A percentile compares a stretch with the other conserved stretches of the same genome.
phyloP scores from a whole-genome alignment of 2,797 vertebrate genomes.

The Sphaeramia orbicularis region DNA sequence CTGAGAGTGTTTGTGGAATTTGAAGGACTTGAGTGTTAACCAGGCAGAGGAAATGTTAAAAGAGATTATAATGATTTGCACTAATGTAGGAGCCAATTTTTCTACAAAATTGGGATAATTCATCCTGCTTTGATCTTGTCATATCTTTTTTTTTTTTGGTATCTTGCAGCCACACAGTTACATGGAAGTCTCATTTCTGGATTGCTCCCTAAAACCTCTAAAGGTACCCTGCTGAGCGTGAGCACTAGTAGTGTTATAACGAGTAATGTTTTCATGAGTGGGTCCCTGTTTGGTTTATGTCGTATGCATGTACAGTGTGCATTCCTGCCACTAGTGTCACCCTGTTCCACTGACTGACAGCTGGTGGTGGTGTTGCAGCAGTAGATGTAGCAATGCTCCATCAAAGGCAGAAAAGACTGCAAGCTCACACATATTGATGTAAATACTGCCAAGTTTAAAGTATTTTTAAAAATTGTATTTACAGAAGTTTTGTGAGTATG shows the following conservation, averaged over 20 bases:
- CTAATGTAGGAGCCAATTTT: conserved; percentile 8
- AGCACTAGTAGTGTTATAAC: conserved; percentile 19
- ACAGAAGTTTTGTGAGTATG: conserved; percentile 4
- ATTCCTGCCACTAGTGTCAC: conserved; percentile 4
- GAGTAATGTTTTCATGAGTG: conserved; percentile 2
- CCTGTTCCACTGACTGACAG: conserved; percentile 22
- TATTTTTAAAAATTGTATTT: not conserved
- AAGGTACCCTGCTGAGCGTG: conserved; percentile 9
- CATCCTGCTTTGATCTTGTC: too few relatives aligned
- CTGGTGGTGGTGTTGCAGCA: conserved; percentile 26
- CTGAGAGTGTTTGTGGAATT: not conserved
- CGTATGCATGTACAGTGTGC: conserved; percentile 16
- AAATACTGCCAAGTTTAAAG: conserved; percentile 20
- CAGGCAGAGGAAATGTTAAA: conserved; percentile 15
- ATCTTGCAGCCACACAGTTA: conserved; percentile 7
- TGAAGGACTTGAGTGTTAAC: conserved; percentile 6
- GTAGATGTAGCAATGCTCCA: conserved; percentile 32
- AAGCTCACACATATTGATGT: not conserved
- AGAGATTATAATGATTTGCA: conserved; percentile 23
- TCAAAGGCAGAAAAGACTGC: conserved; percentile 15
- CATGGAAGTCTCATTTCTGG: conserved; percentile 1
- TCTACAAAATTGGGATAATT: too few relatives aligned
- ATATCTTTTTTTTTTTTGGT: not conserved
- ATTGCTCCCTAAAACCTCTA: conserved; percentile 1
- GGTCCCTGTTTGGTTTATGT: conserved; percentile 10